These are phyloP conservation scores for Panurus biarmicus DNA, from an alignment of 2,113 vertebrate genomes.

Conservation along the genomic window DNA sequence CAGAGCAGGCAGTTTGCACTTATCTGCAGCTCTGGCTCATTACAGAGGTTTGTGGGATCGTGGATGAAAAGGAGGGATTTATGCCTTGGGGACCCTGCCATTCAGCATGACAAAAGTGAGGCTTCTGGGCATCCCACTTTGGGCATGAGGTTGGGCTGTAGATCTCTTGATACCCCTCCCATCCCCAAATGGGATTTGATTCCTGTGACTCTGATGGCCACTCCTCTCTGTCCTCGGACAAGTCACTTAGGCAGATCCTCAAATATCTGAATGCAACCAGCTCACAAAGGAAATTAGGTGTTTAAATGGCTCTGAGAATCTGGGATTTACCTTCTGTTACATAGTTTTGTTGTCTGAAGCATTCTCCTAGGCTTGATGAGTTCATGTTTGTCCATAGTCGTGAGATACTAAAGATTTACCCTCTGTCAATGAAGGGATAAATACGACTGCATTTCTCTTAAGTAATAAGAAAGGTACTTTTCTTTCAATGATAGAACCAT, in stretches of 20 bases:
- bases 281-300: not conserved
- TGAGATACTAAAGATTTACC: not conserved
- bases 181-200: not conserved
- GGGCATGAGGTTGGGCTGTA: not conserved
- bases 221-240: not conserved
- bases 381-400: not conserved
- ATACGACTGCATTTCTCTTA: not conserved
- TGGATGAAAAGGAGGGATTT: not conserved
- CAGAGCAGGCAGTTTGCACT: not conserved
- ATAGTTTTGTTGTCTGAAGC: not conserved
- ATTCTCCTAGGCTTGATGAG: not conserved
- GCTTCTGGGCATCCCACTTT: not conserved
- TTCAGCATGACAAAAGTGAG: not conserved
- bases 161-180: not conserved
- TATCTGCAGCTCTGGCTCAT: not conserved
- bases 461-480: constrained; percentile 16
- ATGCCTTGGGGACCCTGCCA: not conserved
- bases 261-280: not conserved
- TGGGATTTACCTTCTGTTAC: not conserved
- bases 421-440: not conserved
- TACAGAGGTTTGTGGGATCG: not conserved
- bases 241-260: not conserved
- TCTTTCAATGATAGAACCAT: constrained; percentile 7
- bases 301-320: not conserved
- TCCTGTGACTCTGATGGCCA: not conserved